phyloP scores from a whole-genome alignment of 2,797 vertebrate species.

The Lacerta viridis region DNA sequence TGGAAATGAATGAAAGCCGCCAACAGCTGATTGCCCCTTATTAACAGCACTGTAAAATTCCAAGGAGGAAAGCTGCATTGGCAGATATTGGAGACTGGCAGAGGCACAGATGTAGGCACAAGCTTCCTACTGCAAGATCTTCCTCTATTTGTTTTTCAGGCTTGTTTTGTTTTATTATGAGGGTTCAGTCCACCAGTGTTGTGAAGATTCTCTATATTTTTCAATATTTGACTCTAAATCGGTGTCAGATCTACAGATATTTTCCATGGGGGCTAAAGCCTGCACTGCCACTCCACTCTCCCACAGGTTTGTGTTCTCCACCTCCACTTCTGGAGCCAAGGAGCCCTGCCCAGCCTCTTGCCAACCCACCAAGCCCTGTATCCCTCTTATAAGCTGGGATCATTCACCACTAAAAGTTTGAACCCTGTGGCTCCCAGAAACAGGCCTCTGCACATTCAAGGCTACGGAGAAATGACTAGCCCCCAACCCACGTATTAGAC shows the following conservation, averaged over 20 bases:
- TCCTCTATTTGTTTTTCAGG: constrained; percentile 20
- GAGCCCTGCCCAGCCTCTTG: no score
- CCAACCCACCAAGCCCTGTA: no score
- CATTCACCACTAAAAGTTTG: no score
- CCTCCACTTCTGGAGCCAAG: no score
- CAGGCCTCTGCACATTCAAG: no score
- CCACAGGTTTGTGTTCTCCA: no score
- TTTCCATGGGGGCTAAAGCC: background rate
- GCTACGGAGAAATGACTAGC: no score
- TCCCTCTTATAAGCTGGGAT: no score
- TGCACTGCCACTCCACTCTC: background rate
- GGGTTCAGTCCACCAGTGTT: background rate
- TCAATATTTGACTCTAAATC: constrained; percentile 8
- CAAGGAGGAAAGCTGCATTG: constrained; percentile 7
- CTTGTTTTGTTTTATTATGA: background rate
- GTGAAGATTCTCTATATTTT: background rate
- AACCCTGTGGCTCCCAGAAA: no score
- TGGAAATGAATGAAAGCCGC: constrained; percentile 23
- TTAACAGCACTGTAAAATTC: constrained; percentile 25
- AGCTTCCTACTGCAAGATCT: constrained; percentile 17
- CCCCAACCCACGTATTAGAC: no score
- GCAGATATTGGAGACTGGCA: constrained; percentile 5
- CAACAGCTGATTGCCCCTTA: constrained; percentile 40
- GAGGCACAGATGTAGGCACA: constrained; percentile 1
- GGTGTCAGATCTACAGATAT: background rate